Percentiles rank a stretch among this genome's conserved stretches.
Conservation (phyloP, 2,888 invertebrate genomes). For the Poecilus cupreus region DNA sequence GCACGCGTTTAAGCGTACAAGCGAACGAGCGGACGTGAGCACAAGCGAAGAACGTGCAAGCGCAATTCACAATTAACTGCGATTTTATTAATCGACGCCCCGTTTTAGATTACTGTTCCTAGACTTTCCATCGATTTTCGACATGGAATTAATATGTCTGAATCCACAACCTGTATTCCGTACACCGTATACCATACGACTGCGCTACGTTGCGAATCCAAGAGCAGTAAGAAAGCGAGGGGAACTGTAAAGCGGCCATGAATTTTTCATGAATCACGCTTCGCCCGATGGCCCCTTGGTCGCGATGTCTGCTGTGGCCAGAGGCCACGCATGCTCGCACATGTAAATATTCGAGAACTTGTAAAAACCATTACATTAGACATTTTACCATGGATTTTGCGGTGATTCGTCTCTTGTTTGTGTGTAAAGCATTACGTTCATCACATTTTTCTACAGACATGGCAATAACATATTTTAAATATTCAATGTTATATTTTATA, state of each 20-base stretch:
- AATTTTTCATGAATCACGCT: conserved; percentile 49
- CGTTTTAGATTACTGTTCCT: not conserved
- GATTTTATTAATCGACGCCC: conserved; percentile 23
- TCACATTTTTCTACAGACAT: not conserved
- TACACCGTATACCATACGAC: not conserved
- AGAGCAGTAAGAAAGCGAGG: conserved; percentile 10
- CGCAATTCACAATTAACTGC: conserved; percentile 23
- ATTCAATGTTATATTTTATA: not conserved
- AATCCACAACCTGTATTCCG: not conserved
- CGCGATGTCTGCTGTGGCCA: conserved; percentile 6
- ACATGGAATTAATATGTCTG: not conserved
- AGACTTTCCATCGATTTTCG: conserved; percentile 27
- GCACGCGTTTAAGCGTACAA: too few relatives aligned
- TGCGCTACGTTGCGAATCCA: not conserved
- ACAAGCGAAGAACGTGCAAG: not conserved
- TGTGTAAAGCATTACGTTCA: not conserved
- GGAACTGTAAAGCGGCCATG: conserved; percentile 34
- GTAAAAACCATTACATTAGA: conserved; percentile 41
- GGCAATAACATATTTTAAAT: not conserved
- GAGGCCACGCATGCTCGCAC: conserved; percentile 45
- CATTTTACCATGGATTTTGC: not conserved
- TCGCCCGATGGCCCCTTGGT: conserved; percentile 23
- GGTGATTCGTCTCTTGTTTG: not conserved
- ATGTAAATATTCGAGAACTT: conserved; percentile 49
- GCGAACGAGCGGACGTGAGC: too few relatives aligned